phyloP scores from a whole-genome alignment of 2,113 vertebrate genomes.

The Dromiciops gliroides region DNA sequence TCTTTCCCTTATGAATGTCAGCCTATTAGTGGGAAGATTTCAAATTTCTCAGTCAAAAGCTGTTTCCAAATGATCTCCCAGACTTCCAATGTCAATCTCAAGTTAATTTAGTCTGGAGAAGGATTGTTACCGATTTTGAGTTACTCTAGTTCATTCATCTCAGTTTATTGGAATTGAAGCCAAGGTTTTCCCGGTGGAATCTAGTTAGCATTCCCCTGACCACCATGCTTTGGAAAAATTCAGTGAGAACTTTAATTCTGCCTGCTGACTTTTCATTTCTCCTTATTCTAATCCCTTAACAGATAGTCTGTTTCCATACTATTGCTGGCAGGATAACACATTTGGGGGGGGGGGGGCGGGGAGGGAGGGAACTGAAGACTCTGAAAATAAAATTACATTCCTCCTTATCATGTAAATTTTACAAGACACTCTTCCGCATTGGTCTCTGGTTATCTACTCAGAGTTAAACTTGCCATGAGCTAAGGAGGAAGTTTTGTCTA shows the following conservation, averaged over 20 bases:
- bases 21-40: constrained; percentile 2
- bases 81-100: constrained; percentile 60
- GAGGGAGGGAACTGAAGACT: too few relatives aligned
- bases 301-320: neutral
- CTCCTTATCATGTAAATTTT: neutral
- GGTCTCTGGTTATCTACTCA: neutral
- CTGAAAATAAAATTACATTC: constrained; percentile 1
- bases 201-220: constrained; percentile 61
- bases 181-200: constrained; percentile 54
- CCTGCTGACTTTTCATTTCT: neutral
- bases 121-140: constrained; percentile 66
- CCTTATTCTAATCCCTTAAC: constrained; percentile 26
- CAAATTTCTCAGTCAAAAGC: constrained; percentile 47
- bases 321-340: neutral
- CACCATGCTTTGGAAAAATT: constrained; percentile 39
- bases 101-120: constrained; percentile 75
- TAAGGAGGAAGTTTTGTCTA: neutral
- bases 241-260: neutral
- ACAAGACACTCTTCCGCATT: neutral
- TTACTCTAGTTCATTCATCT: constrained; percentile 66
- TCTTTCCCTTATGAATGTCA: neutral
- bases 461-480: neutral
- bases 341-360: too few relatives aligned
- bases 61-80: constrained; percentile 73
- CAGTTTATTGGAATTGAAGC: constrained; percentile 56